Evolutionary conservation across 2,888 invertebrate genomes (phyloP).

Genomic region (Hirtodrosophila confusa): DNA sequence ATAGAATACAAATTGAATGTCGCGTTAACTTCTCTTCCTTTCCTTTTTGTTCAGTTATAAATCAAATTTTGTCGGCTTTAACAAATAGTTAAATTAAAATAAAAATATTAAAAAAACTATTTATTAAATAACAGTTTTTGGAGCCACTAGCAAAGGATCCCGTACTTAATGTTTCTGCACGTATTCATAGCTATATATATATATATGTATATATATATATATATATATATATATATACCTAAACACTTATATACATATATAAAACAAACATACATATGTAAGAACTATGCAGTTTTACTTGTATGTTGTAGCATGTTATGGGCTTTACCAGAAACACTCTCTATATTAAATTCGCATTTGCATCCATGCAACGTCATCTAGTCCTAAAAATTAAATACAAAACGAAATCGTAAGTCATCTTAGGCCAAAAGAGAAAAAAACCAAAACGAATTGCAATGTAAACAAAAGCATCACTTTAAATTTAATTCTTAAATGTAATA

Average conservation of each 20-base stretch:
- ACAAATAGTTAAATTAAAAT: constrained; percentile 48
- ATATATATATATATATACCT: constrained; percentile 8
- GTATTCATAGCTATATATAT: constrained; percentile 40
- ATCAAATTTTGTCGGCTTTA: constrained; percentile 37
- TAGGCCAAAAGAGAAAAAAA: constrained; percentile 40
- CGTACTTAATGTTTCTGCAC: constrained; percentile 33
- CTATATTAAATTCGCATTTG: constrained; percentile 34
- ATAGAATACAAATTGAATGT: constrained; percentile 20
- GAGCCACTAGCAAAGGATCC: constrained; percentile 9
- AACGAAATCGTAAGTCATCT: constrained; percentile 37
- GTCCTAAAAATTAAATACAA: constrained; percentile 35
- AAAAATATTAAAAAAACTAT: constrained; percentile 7
- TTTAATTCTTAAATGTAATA: constrained; percentile 63
- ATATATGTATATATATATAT: constrained; percentile 10
- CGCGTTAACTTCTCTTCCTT: constrained; percentile 8
- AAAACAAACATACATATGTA: constrained; percentile 13
- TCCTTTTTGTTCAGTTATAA: constrained; percentile 33
- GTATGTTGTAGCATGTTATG: constrained; percentile 34
- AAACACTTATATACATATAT: constrained; percentile 6
- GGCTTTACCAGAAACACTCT: constrained; percentile 16
- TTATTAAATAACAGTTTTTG: constrained; percentile 36
- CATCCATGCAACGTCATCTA: constrained; percentile 31
- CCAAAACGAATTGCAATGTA: constrained; percentile 54
- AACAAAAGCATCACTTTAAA: constrained; percentile 67
- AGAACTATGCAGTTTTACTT: constrained; percentile 41